These are phyloP conservation scores for Nasua narica DNA, from an alignment of 2,797 vertebrate species.

Conservation along the genomic window DNA sequence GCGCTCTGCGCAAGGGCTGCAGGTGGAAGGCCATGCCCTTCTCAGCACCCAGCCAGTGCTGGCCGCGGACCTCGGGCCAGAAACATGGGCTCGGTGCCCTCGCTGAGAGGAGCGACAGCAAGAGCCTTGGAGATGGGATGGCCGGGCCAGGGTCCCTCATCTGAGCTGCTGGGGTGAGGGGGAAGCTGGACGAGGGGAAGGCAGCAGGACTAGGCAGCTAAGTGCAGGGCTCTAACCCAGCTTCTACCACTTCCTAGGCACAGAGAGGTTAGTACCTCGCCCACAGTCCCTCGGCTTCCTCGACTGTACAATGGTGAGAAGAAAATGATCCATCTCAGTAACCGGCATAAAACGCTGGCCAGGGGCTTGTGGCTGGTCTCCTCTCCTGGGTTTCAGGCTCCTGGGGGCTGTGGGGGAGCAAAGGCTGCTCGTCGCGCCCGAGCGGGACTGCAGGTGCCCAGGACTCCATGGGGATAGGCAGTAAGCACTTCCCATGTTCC, in stretches of 20 bases:
- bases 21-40: not conserved
- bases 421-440: not conserved
- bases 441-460: too few species aligned
- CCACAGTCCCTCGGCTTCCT: not conserved
- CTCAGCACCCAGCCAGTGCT: not conserved
- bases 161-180: not conserved
- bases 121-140: not conserved
- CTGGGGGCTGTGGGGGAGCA: not conserved
- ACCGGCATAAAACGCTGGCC: not conserved
- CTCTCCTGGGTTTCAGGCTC: not conserved
- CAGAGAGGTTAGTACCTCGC: too few species aligned
- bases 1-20: not conserved
- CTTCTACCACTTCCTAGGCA: too few species aligned
- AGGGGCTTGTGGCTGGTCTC: too few species aligned
- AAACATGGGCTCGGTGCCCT: not conserved
- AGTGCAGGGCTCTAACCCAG: not conserved
- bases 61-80: not conserved
- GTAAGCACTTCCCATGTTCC: not conserved
- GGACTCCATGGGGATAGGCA: not conserved
- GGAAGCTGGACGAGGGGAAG: accelerated
- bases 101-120: not conserved
- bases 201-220: not conserved
- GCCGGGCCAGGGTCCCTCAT: not conserved
- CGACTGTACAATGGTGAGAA: not conserved
- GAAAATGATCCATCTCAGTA: not conserved